Evolutionary conservation across 1,140 invertebrate species (phyloP).

Genomic region (Bombus balteatus): DNA sequence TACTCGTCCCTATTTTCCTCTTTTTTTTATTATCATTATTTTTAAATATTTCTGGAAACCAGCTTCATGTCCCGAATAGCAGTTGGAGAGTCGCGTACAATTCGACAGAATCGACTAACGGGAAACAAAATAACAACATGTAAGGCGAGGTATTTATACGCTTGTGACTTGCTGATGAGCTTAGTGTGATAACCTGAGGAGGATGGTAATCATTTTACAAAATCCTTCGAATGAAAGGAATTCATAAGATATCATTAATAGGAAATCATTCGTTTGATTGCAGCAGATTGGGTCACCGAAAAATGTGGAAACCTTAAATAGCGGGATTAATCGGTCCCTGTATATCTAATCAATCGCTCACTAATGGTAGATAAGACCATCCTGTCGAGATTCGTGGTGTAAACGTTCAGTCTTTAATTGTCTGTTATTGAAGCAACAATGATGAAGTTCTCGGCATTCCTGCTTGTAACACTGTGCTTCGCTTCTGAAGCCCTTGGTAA

Average conservation of each 20-base stretch:
- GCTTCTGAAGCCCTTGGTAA: slow-evolving; percentile 35
- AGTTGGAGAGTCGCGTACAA: background rate
- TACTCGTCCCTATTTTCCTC: background rate
- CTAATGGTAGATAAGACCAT: slow-evolving; percentile 37
- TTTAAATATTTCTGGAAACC: background rate
- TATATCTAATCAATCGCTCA: slow-evolving; percentile 40
- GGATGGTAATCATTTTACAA: background rate
- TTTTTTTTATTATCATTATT: background rate
- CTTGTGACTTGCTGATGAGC: background rate
- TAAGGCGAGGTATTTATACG: background rate
- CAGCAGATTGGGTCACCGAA: background rate
- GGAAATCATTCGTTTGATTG: background rate
- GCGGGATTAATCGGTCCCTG: background rate
- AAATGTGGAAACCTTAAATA: background rate
- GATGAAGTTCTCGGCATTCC: background rate
- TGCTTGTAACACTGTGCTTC: slow-evolving; percentile 28
- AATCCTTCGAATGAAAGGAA: background rate
- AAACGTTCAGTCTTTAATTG: slow-evolving; percentile 2
- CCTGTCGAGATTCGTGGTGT: background rate
- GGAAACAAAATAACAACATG: background rate
- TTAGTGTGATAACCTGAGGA: background rate
- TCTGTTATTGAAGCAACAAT: slow-evolving; percentile 14
- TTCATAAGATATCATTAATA: background rate
- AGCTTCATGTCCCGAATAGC: background rate
- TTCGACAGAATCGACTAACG: background rate